These are phyloP conservation scores for Copsychus sechellarum DNA, from an alignment of 2,113 vertebrate species.

Conservation along the genomic window DNA sequence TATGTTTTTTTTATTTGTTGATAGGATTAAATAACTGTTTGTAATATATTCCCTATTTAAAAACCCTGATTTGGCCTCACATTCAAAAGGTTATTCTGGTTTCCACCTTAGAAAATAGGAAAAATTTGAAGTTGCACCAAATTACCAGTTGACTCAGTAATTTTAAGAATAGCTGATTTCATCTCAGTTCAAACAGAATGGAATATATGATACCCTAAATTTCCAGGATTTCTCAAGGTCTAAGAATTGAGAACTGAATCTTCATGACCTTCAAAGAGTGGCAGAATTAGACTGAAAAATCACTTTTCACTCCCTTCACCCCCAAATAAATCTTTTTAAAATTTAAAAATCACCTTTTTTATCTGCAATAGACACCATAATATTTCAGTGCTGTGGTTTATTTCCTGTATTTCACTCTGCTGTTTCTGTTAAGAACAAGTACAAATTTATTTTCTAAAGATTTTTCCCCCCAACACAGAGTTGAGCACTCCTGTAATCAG, in stretches of 20 bases:
- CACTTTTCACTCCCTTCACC: neutral
- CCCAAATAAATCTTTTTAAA: neutral
- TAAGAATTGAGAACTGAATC: neutral
- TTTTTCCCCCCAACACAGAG: neutral
- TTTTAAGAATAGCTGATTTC: neutral
- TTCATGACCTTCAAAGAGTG: neutral
- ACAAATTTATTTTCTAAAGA: neutral
- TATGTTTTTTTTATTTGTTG: neutral
- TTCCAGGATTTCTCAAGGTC: neutral
- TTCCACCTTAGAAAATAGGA: neutral
- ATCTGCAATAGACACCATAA: neutral
- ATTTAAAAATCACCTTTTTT: neutral
- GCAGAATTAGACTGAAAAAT: neutral
- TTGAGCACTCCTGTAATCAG: neutral
- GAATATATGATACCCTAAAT: neutral
- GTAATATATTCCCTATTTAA: neutral
- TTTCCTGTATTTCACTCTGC: neutral
- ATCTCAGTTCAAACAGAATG: neutral
- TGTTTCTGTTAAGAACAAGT: neutral
- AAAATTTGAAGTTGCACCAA: neutral
- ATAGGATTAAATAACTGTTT: neutral
- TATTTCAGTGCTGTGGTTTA: neutral
- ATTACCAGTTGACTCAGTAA: neutral
- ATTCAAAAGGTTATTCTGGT: neutral
- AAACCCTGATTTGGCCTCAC: neutral